Conservation (phyloP, 2,113 vertebrate species). For the Stegostoma tigrinum region DNA sequence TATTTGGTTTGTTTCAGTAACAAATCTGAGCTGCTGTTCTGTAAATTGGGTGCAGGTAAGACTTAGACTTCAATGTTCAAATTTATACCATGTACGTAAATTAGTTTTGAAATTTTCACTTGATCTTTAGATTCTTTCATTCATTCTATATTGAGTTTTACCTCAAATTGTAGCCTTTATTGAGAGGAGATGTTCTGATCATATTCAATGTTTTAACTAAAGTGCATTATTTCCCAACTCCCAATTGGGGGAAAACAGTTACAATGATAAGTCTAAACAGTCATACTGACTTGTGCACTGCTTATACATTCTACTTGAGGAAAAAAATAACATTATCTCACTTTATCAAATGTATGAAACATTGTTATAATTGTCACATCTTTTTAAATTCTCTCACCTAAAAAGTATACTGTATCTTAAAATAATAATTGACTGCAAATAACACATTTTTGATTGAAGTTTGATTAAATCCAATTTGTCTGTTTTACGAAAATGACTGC, state of each 20-base stretch:
- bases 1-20: background rate
- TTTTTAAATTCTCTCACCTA: background rate
- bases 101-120: background rate
- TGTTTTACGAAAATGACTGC: background rate
- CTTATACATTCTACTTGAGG: background rate
- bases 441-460: background rate
- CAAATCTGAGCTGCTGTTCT: background rate
- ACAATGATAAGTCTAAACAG: background rate
- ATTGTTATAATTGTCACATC: background rate
- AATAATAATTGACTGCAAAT: background rate
- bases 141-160: background rate
- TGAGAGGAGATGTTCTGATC: background rate
- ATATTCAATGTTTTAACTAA: background rate
- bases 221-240: background rate
- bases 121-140: background rate
- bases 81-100: background rate
- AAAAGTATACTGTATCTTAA: conserved; percentile 7
- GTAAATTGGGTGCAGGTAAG: background rate
- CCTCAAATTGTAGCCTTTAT: background rate
- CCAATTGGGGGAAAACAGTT: background rate
- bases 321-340: background rate
- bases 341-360: background rate
- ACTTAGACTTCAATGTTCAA: background rate
- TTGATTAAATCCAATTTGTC: background rate
- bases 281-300: background rate